These are phyloP conservation scores for Streptopelia turtur DNA, from an alignment of 2,797 vertebrate species.

Conservation along the genomic window DNA sequence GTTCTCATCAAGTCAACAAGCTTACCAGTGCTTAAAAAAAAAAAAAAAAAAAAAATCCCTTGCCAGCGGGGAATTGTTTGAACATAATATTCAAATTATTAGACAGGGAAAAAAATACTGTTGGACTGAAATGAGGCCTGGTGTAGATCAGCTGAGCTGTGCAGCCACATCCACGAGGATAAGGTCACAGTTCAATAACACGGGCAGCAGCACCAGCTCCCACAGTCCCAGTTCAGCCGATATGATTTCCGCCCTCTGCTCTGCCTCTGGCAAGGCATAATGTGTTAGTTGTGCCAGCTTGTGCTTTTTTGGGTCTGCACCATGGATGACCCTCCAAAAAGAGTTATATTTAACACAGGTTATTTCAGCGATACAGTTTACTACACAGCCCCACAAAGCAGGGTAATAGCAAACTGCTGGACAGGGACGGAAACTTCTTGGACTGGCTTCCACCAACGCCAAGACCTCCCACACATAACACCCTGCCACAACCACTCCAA, in stretches of 20 bases:
- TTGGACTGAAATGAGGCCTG: neutral
- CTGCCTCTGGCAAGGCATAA: neutral
- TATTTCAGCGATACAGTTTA: neutral
- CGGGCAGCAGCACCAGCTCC: neutral
- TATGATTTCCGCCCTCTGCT: accelerated
- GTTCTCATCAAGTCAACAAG: neutral
- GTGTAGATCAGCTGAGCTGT: neutral
- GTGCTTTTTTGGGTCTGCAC: neutral
- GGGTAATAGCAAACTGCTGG: neutral
- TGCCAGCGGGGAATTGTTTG: neutral
- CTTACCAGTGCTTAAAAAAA: neutral
- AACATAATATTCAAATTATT: neutral
- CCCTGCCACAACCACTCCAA: neutral
- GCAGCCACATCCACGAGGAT: neutral
- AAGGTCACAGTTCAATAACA: neutral
- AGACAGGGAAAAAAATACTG: neutral
- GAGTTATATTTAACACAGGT: neutral
- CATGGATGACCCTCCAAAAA: accelerated
- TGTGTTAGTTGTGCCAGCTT: neutral
- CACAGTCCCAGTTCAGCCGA: neutral
- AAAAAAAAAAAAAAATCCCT: neutral
- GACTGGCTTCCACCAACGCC: neutral
- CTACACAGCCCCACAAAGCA: neutral
- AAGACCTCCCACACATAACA: neutral
- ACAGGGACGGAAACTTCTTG: neutral